Evolutionary conservation across 2,888 invertebrate species (phyloP), one percentile per base, ranked within the genome.

Genomic region (Agapetus fuscipes): DNA sequence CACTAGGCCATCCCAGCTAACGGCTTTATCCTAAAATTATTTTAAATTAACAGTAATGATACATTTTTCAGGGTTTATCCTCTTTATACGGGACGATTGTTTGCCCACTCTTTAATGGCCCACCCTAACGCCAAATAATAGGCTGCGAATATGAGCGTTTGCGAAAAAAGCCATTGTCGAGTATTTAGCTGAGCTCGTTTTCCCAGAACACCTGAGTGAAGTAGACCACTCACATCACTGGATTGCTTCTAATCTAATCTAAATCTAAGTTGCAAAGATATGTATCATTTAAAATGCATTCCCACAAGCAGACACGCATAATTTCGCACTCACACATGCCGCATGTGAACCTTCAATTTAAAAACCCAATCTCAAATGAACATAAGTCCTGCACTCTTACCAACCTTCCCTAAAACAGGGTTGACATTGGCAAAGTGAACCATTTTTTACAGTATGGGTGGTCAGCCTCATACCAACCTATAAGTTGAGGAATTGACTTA

Each of bases 31-130:
- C 37, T 15, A 38, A 43, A 47, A 47, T 47, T 44, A 41, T 44
- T 44, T 47, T 44, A 43, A 41, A 47, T 47, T 47, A 44, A 47
- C 44, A 32, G 30, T 44, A 44, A 44, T 37, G 41, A 41, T 38
- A 38, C 37, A 41, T 47, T 47, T 46, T 46, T 47, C 47, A 36
- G 39, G 44, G 41, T 44, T 37, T 24, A 26, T 30, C 28, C 47
- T 35, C 33, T 41, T 41, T 47, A 44, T 29, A 36, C 38, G 13
- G 20, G 28, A 14, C 47, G 36, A 47, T 44, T 47, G 47, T 47
- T 44, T 47, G 34, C 38, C 34, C 40, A 33, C 37, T 35, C 40
- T 39, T 34, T 46, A 40, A 42, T 37, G 34, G 39, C 42, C 30
- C 39, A 33, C 31, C 27, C 30, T 17, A 34, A 41, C 40, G 43